Base-by-base conservation (phyloP, 2,797 vertebrate genomes). In the Austrolebias charrua region DNA sequence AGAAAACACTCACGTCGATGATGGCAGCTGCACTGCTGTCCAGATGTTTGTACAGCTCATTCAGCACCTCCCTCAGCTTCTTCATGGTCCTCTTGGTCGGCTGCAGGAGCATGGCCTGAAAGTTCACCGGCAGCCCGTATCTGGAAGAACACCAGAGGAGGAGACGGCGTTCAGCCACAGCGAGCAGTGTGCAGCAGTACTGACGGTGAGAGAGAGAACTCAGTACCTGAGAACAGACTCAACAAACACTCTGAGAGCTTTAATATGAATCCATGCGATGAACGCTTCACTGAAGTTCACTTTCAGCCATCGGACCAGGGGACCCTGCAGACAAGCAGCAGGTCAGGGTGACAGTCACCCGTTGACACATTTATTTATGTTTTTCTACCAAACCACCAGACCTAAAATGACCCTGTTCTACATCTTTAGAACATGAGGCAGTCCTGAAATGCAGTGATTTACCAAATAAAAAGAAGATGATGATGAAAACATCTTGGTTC, bases 201-300 rank as follows among this genome's bases (percentile, higher is more conserved):
- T 10, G 35, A 38, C 9, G 8, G 35, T 38, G 12, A 38, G 12
- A 38, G 35, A 6, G 4, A n/a, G 14, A 38, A 14, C 62, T 48
- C 46, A 49, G 74, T 93, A 98, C 96, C 97, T 96, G 89, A 99
- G 90, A 85, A 99, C 97, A 58, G 97, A 98, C 77, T 98, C 96
- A 75, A 99, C 96, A 82, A 99, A 99, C 68, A 98, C 97, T 75
- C 96, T 78, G 40, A 98, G 90, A 0, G 96, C 97, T 92, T 99
- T 98, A 80, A 99, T 96, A 59, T 98, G 97, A 90, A 97, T 97
- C 97, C 97, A 99, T 0, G 96, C 97, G 60, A 99, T 99, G 84
- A 99, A 98, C 31, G 96, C 97, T 93, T 99, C 97, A 68, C 96
- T 98, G 93, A 99, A 99, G 93, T 99, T 99, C 51, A 99, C 97